A percentile compares a stretch with the other conserved stretches of the same genome.
Conservation (phyloP, 2,888 invertebrate genomes). For the Antheraea assamensis region DNA sequence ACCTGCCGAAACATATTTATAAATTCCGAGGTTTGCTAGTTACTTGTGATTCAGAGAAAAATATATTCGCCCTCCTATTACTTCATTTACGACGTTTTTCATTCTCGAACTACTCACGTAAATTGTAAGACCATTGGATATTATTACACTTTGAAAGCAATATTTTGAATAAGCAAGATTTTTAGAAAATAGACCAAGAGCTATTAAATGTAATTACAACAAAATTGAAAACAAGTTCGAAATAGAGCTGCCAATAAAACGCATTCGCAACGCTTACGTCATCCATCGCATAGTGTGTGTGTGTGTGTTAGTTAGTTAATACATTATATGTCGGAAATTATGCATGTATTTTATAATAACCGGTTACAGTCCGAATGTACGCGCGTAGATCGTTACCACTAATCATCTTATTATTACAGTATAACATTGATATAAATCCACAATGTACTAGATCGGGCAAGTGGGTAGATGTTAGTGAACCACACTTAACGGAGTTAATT, state of each 20-base stretch:
- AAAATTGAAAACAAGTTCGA: not conserved
- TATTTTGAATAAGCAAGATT: too few species aligned
- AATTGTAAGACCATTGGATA: too few species aligned
- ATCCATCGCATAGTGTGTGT: slow-evolving; percentile 1
- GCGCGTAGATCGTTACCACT: slow-evolving; percentile 6
- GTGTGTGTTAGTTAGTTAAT: too few species aligned
- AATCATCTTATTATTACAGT: slow-evolving; percentile 5
- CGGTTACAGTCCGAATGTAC: slow-evolving; percentile 1
- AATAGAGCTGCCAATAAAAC: not conserved
- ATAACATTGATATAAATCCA: not conserved
- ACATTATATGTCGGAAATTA: slow-evolving; percentile 13
- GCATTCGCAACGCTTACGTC: slow-evolving; percentile 1
- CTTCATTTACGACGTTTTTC: too few species aligned
- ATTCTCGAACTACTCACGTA: too few species aligned
- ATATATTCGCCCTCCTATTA: too few species aligned
- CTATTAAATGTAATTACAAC: not conserved
- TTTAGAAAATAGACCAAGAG: not conserved
- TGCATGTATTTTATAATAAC: slow-evolving; percentile 15
- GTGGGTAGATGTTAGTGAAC: not conserved
- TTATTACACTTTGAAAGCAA: too few species aligned
- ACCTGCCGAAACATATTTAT: too few species aligned
- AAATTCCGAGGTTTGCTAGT: too few species aligned
- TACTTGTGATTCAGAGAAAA: too few species aligned
- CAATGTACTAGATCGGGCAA: not conserved
- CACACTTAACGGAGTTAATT: not conserved